Base-by-base conservation (phyloP, 2,113 vertebrate genomes). In the Percopsis transmontana region DNA sequence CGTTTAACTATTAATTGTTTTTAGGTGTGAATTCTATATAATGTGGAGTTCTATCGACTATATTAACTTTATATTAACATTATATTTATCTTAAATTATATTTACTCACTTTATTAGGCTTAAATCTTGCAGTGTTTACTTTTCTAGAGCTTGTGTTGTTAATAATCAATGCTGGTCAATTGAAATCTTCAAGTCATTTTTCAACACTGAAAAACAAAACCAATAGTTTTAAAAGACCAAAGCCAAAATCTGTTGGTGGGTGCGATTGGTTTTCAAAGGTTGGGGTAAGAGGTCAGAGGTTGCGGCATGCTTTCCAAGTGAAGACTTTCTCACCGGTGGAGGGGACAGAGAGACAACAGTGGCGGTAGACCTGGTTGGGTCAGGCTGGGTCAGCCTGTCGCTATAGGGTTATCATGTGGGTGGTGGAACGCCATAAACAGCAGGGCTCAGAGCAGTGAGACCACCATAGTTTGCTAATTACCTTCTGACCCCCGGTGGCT, bases 381-480 rank as follows among this genome's bases (percentile, higher is more conserved):
- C 60, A 59, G 74, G 0, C 71, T 65, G 70, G 62, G 70, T 80
- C 81, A 83, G 70, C 54, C 72, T 79, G 80, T 74, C 74, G 42
- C 42, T 72, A 66, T 57, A 40, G 81, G 68, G 63, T 74, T 82
- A 58, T 78, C 78, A 44, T 76, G 78, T 84, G 85, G 83, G 75
- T 78, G 79, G 78, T 50, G 54, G 68, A 52, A 60, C 57, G 27
- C 21, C 72, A 38, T 67, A 68, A 69, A 52, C 62, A 72, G 78
- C 72, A 71, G 72, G 74, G 84, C 73, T 77, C 62, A 50, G 68
- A 57, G 68, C 69, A 58, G 1, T 50, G 39, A 45, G 81, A 83
- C 83, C 86, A 85, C 81, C 83, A 74, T 58, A 56, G 82, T 64
- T 80, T 70, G 57, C 42, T 71, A 74, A 90, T 85, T 87, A 78